These are phyloP conservation scores for Lordiphosa fenestrarum DNA, from an alignment of 2,888 invertebrate species.

Conservation along the genomic window DNA sequence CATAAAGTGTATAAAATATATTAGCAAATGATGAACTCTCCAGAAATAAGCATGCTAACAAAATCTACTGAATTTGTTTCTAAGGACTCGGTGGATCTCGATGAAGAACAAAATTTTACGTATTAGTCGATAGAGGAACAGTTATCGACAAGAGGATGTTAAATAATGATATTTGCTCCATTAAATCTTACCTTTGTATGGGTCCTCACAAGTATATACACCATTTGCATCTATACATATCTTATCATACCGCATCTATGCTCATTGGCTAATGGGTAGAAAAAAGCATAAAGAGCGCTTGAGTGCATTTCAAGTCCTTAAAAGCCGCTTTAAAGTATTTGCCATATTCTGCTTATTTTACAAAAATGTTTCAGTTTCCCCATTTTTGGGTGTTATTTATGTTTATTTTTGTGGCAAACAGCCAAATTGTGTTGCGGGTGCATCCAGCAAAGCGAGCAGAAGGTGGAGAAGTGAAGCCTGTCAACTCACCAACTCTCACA, in stretches of 20 bases:
- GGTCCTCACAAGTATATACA: too few species aligned
- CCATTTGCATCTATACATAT: too few species aligned
- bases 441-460: constrained; percentile 13
- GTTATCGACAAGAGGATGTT: too few species aligned
- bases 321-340: constrained; percentile 43
- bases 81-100: too few species aligned
- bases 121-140: too few species aligned
- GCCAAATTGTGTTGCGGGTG: constrained; percentile 62
- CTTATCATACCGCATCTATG: not conserved
- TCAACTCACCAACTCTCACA: constrained; percentile 22
- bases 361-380: constrained; percentile 36
- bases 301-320: constrained; percentile 47
- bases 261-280: not conserved
- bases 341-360: constrained; percentile 17
- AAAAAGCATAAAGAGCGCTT: constrained; percentile 37
- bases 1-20: too few species aligned
- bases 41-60: too few species aligned
- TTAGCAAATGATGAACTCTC: too few species aligned
- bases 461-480: not conserved
- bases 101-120: too few species aligned
- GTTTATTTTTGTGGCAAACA: constrained; percentile 45
- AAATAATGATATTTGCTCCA: too few species aligned
- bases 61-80: too few species aligned
- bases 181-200: too few species aligned
- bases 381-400: constrained; percentile 3